Evolutionary conservation across 2,888 invertebrate genomes (phyloP), one percentile per base, ranked within the genome.

Genomic region (Andrena camellia): DNA sequence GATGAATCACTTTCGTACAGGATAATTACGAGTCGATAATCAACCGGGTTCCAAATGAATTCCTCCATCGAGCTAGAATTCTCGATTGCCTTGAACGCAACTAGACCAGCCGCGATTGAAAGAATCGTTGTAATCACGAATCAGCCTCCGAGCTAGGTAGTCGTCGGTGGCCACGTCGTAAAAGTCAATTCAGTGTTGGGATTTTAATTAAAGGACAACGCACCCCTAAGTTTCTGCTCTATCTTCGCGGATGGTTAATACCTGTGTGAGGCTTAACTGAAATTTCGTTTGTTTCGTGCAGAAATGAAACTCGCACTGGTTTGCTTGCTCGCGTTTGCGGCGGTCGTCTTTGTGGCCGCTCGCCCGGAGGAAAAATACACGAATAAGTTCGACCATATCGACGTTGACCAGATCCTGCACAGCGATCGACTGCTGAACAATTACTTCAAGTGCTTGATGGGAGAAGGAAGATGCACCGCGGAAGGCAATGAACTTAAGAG

Each of bases 401-500:
- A 97, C 91, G 77, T 97, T 68, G 95, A 97, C 57, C 95, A 96
- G 89, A 96, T 97, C 83, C 91, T 97, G n/a, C 90, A 88, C 0
- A 97, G 96, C 92, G 95, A 96, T 20, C 95, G 97, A 31, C 94
- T 97, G 13, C 92, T 97, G 0, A 93, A 94, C 20, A 96, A 95
- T 31, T 97, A 97, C 89, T 93, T 96, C 59, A 95, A 96, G 72
- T 97, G 97, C 88, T 89, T 97, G 60, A 92, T 97, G 89, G 96
- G 95, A 0, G 94, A 94, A 78, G 96, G 96, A 8, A 95, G 95
- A 33, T 97, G 97, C 92, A 96, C 96, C 1, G 94, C 96, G 5
- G 97, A 97, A 88, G 97, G 95, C 72, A 95, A 95, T 86, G 96
- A 96, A 93, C 93, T 97, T 0, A 97, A 96, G 94, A 95, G 97